A percentile compares a stretch with the other conserved stretches of the same genome.
Evolutionary conservation across 2,113 vertebrate genomes (phyloP).

Genomic region (Spheniscus mendiculus): DNA sequence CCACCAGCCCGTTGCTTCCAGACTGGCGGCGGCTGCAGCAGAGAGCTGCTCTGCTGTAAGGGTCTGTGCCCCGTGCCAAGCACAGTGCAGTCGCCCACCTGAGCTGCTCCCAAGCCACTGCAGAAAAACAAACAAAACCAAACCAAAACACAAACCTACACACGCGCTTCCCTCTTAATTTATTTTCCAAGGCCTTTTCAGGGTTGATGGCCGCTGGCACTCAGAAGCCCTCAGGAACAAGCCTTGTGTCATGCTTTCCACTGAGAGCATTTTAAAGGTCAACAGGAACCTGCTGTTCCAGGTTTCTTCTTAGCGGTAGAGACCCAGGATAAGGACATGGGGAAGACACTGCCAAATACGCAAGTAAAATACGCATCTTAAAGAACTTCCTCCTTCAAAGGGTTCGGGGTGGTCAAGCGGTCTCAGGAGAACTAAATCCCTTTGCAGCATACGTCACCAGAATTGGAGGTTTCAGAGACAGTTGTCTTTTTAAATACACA

Average conservation of each 20-base stretch:
- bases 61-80: background rate
- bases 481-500: background rate
- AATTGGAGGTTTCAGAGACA: background rate
- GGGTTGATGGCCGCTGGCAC: background rate
- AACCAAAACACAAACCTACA: fast-evolving
- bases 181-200: background rate
- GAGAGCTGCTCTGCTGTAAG: background rate
- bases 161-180: background rate
- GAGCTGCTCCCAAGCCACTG: background rate
- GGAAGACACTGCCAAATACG: background rate
- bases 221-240: background rate
- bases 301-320: background rate
- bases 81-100: background rate
- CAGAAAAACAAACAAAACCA: background rate
- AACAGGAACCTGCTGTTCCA: background rate
- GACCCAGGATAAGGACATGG: background rate
- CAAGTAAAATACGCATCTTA: background rate
- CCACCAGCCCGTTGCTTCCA: background rate
- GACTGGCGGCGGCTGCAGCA: fast-evolving
- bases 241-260: background rate
- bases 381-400: background rate
- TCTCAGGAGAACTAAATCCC: background rate
- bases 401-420: background rate
- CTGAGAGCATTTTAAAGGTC: background rate
- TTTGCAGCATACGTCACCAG: background rate